Conservation (phyloP, 2,888 invertebrate species). For the Celastrina argiolus region DNA sequence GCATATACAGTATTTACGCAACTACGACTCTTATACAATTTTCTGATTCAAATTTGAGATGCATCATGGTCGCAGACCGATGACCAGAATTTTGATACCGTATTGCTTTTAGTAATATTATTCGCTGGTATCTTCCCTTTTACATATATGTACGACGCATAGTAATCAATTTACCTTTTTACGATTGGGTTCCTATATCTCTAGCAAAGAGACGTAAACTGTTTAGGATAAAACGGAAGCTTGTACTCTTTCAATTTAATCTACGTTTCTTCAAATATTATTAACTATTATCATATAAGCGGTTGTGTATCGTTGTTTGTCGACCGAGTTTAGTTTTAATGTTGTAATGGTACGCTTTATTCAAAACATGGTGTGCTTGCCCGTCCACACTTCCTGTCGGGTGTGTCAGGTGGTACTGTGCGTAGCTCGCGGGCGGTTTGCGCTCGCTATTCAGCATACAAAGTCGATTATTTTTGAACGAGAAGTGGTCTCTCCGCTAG, state of each 20-base stretch:
- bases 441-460: constrained; percentile 62
- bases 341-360: background rate
- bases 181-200: background rate
- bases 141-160: background rate
- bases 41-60: background rate
- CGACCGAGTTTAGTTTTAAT: background rate
- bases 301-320: background rate
- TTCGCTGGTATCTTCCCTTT: background rate
- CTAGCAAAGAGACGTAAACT: background rate
- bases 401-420: constrained; percentile 64
- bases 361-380: constrained; percentile 42
- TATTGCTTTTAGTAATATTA: background rate
- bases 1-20: constrained; percentile 9
- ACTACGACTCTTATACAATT: constrained; percentile 13
- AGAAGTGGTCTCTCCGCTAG: constrained; percentile 25
- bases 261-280: too few species aligned
- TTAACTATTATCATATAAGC: too few species aligned
- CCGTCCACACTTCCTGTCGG: constrained; percentile 60
- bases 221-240: too few species aligned
- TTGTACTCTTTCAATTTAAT: too few species aligned
- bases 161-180: background rate
- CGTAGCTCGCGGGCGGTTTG: constrained; percentile 60
- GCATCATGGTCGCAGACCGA: background rate
- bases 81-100: background rate
- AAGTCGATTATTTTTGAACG: constrained; percentile 56